These are phyloP conservation scores for Tonatia bakeri DNA, from an alignment of 2,113 vertebrate genomes.

Conservation along the genomic window DNA sequence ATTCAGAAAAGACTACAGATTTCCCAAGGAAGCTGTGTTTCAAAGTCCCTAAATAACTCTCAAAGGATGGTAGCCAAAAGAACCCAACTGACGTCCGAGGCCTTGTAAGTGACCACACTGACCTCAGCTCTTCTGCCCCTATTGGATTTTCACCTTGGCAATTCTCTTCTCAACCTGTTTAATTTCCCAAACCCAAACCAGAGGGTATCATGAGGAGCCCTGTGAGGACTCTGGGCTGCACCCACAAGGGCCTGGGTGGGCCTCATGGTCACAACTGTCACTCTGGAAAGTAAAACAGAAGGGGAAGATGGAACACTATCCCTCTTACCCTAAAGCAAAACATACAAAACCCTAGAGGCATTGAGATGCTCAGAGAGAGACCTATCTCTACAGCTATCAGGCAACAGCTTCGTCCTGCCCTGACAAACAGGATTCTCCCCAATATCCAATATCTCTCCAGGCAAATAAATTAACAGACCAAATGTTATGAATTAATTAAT, in stretches of 20 bases:
- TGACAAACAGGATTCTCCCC: constrained; percentile 38
- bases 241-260: not conserved
- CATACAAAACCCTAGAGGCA: not conserved
- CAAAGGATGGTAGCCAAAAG: not conserved
- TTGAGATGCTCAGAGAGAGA: not conserved
- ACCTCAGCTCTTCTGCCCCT: not conserved
- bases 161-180: not conserved
- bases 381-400: not conserved
- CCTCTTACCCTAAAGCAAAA: constrained; percentile 21
- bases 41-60: not conserved
- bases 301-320: not conserved
- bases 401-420: not conserved
- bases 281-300: not conserved
- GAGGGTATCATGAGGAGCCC: not conserved
- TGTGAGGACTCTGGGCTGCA: not conserved
- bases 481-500: constrained; percentile 57
- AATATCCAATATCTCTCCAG: no score
- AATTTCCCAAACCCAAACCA: not conserved
- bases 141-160: not conserved
- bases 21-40: not conserved
- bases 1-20: constrained; percentile 7
- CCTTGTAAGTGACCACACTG: not conserved
- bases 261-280: not conserved
- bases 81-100: not conserved
- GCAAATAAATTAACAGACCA: constrained; percentile 66